These are phyloP conservation scores for Stenchaetothrips biformis DNA, from an alignment of 2,888 invertebrate species.

Conservation along the genomic window DNA sequence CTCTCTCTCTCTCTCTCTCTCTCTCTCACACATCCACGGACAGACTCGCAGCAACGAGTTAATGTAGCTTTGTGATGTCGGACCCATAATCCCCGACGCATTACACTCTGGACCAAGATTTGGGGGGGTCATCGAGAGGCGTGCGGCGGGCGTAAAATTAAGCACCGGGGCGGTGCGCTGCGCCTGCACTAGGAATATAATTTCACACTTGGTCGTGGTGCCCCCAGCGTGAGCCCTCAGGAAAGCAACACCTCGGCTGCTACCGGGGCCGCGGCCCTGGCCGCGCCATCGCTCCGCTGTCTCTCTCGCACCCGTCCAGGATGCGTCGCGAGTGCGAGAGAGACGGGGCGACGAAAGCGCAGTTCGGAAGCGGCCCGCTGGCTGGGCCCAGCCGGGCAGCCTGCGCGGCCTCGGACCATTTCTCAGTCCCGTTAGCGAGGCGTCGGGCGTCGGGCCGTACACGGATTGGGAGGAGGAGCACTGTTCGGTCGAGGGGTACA, in stretches of 20 bases:
- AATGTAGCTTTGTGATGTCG: background rate
- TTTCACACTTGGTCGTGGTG: slow-evolving; percentile 12
- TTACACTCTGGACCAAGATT: background rate
- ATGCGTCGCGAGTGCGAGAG: background rate
- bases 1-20: background rate
- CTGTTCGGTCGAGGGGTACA: no score
- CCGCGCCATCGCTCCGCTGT: background rate
- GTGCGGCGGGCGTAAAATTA: background rate
- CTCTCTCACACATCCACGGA: background rate
- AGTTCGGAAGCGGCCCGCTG: no score
- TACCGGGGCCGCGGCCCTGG: background rate
- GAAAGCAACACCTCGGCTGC: slow-evolving; percentile 15
- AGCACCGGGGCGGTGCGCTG: background rate
- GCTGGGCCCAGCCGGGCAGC: no score
- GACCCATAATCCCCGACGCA: background rate
- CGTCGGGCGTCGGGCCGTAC: background rate
- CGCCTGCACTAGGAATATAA: slow-evolving; percentile 15
- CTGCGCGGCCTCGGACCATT: slow-evolving; percentile 2
- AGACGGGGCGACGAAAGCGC: background rate
- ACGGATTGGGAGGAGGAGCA: slow-evolving; percentile 12
- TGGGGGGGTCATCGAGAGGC: background rate
- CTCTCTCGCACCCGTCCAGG: no score
- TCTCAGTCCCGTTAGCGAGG: slow-evolving; percentile 17
- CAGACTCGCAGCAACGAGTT: background rate
- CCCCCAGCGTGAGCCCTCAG: background rate